A percentile compares a stretch with the other conserved stretches of the same genome.
phyloP scores from a whole-genome alignment of 2,888 invertebrate genomes.

The Macropis europaea region DNA sequence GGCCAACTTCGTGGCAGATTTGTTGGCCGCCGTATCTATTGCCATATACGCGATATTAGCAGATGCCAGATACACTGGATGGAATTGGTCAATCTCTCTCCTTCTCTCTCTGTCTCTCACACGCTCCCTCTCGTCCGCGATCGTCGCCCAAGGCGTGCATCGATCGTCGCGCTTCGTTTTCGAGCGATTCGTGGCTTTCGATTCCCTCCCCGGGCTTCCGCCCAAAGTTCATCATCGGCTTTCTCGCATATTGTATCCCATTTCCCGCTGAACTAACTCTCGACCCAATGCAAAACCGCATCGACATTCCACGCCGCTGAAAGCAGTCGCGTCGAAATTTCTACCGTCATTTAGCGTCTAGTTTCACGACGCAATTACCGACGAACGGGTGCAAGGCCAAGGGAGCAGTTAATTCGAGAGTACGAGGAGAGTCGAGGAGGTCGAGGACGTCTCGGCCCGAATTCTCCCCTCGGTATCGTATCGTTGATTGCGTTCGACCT shows the following conservation, averaged over 20 bases:
- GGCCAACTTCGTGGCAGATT: constrained; percentile 49
- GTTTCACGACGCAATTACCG: constrained; percentile 18
- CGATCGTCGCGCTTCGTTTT: constrained; percentile 44
- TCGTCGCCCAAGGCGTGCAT: constrained; percentile 50
- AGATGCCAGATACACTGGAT: constrained; percentile 59
- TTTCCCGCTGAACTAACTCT: constrained; percentile 32
- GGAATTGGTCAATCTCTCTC: constrained; percentile 67
- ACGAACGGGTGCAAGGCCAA: background rate
- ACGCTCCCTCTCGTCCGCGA: constrained; percentile 35
- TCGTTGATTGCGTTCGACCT: too few relatives aligned
- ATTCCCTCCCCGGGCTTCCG: constrained; percentile 17
- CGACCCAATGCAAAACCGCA: constrained; percentile 44
- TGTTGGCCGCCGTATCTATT: constrained; percentile 54
- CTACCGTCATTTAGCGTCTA: constrained; percentile 9
- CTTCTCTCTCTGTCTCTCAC: too few relatives aligned
- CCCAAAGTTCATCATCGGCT: constrained; percentile 43
- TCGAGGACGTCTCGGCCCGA: too few relatives aligned
- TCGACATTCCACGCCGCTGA: constrained; percentile 10
- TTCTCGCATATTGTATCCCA: constrained; percentile 19
- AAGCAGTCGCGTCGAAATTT: constrained; percentile 22
- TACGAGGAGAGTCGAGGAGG: background rate
- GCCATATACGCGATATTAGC: constrained; percentile 63
- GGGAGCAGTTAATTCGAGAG: constrained; percentile 5
- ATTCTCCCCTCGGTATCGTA: too few relatives aligned
- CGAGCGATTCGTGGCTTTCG: constrained; percentile 30